Conservation (phyloP, 2,888 invertebrate genomes). For the Alviniconcha strummeri region DNA sequence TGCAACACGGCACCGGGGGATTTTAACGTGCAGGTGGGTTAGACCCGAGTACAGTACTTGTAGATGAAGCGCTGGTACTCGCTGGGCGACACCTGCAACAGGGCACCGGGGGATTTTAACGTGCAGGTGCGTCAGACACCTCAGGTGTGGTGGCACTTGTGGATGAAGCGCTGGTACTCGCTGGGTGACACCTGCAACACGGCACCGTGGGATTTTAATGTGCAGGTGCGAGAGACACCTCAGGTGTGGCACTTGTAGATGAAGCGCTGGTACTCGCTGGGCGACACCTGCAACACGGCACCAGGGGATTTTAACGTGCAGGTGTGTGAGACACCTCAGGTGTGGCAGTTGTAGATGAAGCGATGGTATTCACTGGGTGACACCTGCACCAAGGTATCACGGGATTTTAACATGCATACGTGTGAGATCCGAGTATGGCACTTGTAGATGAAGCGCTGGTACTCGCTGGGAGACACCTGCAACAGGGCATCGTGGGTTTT, state of each 20-base stretch:
- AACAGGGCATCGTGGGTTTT: too few relatives aligned
- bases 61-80: constrained; percentile 85
- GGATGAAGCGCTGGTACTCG: constrained; percentile 84
- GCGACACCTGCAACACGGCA: constrained; percentile 67
- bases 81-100: constrained; percentile 75
- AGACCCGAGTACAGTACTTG: constrained; percentile 79
- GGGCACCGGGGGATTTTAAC: too few relatives aligned
- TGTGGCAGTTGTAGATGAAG: constrained; percentile 85
- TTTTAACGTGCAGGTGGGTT: too few relatives aligned
- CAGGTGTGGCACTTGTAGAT: constrained; percentile 86
- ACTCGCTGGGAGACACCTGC: constrained; percentile 78
- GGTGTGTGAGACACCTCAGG: constrained; percentile 45
- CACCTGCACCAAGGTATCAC: constrained; percentile 56
- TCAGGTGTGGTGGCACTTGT: constrained; percentile 83
- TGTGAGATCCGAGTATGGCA: constrained; percentile 77
- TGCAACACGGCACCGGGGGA: not conserved
- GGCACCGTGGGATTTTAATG: too few relatives aligned
- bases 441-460: constrained; percentile 84
- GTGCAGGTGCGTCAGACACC: too few relatives aligned
- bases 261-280: constrained; percentile 83
- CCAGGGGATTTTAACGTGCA: too few relatives aligned
- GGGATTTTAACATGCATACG: too few relatives aligned
- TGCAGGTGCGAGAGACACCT: too few relatives aligned
- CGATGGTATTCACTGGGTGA: constrained; percentile 81
- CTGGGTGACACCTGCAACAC: constrained; percentile 75